These are phyloP conservation scores for Machaerirhynchus nigripectus DNA, from an alignment of 2,113 vertebrate species.

Conservation along the genomic window DNA sequence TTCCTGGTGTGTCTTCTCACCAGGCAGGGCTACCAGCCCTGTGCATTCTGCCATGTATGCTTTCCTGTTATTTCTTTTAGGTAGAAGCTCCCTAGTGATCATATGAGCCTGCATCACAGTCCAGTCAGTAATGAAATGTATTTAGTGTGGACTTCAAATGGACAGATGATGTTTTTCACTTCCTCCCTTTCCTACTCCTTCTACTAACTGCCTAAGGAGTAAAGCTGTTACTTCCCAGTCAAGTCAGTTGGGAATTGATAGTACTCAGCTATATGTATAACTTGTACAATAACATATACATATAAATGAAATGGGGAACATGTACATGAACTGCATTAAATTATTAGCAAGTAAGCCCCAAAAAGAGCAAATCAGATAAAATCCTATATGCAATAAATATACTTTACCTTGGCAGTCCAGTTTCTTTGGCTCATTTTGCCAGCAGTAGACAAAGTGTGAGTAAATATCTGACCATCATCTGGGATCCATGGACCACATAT, in stretches of 20 bases:
- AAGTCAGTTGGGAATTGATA: background rate
- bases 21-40: background rate
- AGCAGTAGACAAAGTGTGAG: conserved; percentile 80
- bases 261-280: background rate
- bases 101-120: background rate
- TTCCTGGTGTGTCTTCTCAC: background rate
- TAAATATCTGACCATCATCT: conserved; percentile 85
- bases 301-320: background rate
- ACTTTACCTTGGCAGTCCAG: conserved; percentile 82
- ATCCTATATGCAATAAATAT: background rate
- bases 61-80: background rate
- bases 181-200: background rate
- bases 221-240: background rate
- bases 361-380: background rate
- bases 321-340: background rate
- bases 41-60: background rate
- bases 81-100: background rate
- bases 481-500: conserved; percentile 87
- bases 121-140: background rate
- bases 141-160: background rate
- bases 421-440: conserved; percentile 84
- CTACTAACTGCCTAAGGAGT: background rate
- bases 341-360: background rate
- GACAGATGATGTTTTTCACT: background rate
- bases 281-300: background rate